Evolutionary conservation across 1,140 invertebrate species (phyloP), one percentile per base, ranked within the genome.

Genomic region (Brachionus rotundiformis): DNA sequence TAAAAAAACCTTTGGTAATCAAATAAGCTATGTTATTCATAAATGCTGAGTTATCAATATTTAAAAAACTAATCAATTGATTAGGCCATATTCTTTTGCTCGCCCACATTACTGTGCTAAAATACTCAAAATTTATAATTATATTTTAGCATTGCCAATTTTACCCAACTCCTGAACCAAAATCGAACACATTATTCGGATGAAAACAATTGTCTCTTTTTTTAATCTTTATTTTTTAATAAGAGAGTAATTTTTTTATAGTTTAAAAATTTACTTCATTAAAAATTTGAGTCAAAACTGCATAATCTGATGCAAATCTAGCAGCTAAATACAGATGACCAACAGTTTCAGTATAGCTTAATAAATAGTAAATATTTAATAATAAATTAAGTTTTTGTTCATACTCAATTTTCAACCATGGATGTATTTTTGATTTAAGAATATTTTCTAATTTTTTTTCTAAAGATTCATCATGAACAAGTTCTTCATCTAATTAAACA

Each of bases 241-340:
- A 29, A 79, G n/a, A n/a, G n/a, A n/a, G n/a, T n/a, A 29, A 79
- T 59, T 79, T 79, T 16, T 59, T 41, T 23, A 13, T 29, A n/a
- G 16, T 29, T 31, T n/a, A 29, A 65, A 65, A 31, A 29, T 10
- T 33, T 79, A 79, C 76, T 29, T 79, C 47, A 39, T 39, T 39
- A 33, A 79, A 79, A 13, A 79, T 79, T 63, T 79, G 47, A n/a
- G 1, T 25, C 23, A 79, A 33, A 59, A 39, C 76, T 31, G 76
- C 44, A 79, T 79, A 79, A 27, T 79, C 76, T 54, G 76, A 27
- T 23, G 76, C 47, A 63, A 79, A 79, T 54, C 76, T 54, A 19
- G 31, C 29, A 19, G 47, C 76, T 8, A 79, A 23, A 25, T 79
- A 79, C 11, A 79, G 36, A 31, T 33, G n/a, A 19, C 31, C 16